These are phyloP conservation scores for Drosophila setifemur DNA, from an alignment of 1,140 invertebrate species.

Conservation along the genomic window DNA sequence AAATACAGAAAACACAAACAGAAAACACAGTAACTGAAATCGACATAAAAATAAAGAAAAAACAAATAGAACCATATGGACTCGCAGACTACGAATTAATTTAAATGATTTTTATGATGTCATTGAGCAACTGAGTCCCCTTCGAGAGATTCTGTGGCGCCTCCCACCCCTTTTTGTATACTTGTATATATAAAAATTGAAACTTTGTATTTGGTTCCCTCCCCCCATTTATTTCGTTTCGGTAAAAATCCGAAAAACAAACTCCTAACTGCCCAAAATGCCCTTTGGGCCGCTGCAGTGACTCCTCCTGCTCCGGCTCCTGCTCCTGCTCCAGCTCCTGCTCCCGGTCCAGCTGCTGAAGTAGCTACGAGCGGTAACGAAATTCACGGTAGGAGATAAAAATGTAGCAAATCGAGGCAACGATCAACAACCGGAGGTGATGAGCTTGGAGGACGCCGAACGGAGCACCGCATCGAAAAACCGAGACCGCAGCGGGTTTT, in stretches of 20 bases:
- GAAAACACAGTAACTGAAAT: conserved; percentile 44
- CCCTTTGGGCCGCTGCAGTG: conserved; percentile 45
- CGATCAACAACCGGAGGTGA: conserved; percentile 76
- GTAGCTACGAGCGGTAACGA: conserved; percentile 76
- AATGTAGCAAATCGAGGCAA: conserved; percentile 78
- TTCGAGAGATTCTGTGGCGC: conserved; percentile 45
- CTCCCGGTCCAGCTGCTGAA: conserved; percentile 48
- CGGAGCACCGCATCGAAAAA: conserved; percentile 35
- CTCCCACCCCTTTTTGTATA: conserved; percentile 13
- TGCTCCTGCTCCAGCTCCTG: too few species aligned
- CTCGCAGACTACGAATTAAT: conserved; percentile 65
- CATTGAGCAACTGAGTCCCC: conserved; percentile 76
- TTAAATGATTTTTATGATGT: conserved; percentile 81
- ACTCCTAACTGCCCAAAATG: conserved; percentile 35
- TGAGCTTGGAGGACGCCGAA: conserved; percentile 32
- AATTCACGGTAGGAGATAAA: conserved; percentile 81
- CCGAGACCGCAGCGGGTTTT: conserved; percentile 18
- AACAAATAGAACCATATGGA: conserved; percentile 80
- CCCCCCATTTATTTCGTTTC: not conserved
- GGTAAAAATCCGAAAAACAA: conserved; percentile 37
- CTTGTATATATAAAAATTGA: too few species aligned
- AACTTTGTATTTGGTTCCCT: not conserved
- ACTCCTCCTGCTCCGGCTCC: not conserved
- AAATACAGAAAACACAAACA: conserved; percentile 9
- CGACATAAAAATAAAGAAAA: conserved; percentile 58